A percentile compares a stretch with the other conserved stretches of the same genome.
phyloP scores from a whole-genome alignment of 1,140 invertebrate species.

The Whitmania pigra region DNA sequence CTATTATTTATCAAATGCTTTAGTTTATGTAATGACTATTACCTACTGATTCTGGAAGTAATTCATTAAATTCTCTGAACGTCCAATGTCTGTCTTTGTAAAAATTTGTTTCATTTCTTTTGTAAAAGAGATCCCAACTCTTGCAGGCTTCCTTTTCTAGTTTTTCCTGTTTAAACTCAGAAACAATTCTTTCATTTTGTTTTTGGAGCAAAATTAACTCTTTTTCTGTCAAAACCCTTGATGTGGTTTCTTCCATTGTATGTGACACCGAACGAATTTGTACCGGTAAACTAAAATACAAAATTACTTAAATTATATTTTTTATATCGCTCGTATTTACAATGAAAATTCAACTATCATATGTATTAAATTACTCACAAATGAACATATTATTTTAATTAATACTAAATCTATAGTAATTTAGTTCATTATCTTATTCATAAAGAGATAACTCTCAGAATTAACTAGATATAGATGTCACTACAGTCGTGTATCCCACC shows the following conservation, averaged over 20 bases:
- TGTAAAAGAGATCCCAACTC: conserved; percentile 97
- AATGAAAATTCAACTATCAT: no score
- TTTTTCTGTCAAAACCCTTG: conserved; percentile 27
- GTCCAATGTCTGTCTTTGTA: conserved; percentile 98
- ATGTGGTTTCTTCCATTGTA: neutral
- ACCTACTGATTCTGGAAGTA: conserved; percentile 37
- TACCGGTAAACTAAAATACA: no score
- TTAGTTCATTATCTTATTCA: no score
- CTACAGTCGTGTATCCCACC: no score
- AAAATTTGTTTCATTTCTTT: conserved; percentile 60
- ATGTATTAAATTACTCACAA: no score
- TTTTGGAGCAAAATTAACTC: conserved; percentile 31
- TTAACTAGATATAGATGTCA: no score
- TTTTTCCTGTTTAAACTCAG: conserved; percentile 63
- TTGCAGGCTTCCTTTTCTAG: conserved; percentile 74
- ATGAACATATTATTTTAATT: no score
- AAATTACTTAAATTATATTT: no score
- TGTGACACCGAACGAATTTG: no score
- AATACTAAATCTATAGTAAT: no score
- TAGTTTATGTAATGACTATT: neutral
- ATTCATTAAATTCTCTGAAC: conserved; percentile 76
- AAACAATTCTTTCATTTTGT: conserved; percentile 43
- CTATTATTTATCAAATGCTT: neutral
- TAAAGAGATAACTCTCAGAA: no score
- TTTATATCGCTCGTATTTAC: no score